Percentiles rank a stretch among this genome's conserved stretches.
phyloP scores from a whole-genome alignment of 2,888 invertebrate species.

The Limnephilus rhombicus region DNA sequence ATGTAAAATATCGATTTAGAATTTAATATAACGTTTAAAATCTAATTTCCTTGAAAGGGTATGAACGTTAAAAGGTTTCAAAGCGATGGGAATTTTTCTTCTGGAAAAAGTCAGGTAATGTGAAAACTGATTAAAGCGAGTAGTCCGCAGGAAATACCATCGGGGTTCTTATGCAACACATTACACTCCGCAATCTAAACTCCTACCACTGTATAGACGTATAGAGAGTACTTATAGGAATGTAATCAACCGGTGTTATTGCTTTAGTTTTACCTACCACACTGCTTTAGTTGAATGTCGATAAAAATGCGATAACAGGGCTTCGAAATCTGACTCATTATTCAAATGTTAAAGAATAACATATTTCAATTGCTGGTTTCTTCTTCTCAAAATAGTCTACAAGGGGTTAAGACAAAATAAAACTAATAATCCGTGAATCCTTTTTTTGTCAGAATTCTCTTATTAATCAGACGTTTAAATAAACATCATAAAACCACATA shows the following conservation, averaged over 20 bases:
- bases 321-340: too few species aligned
- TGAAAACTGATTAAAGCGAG: slow-evolving; percentile 6
- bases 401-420: too few species aligned
- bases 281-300: not conserved
- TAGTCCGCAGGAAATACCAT: slow-evolving; percentile 20
- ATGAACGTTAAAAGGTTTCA: not conserved
- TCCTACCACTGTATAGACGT: not conserved
- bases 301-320: too few species aligned
- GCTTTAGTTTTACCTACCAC: not conserved
- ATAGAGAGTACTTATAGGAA: not conserved
- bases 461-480: too few species aligned
- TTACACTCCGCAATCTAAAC: not conserved
- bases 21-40: not conserved
- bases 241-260: not conserved
- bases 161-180: slow-evolving; percentile 8
- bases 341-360: too few species aligned
- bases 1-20: too few species aligned
- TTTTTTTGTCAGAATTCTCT: too few species aligned
- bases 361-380: too few species aligned
- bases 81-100: not conserved
- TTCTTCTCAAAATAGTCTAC: too few species aligned
- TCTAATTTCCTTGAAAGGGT: not conserved
- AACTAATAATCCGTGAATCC: too few species aligned
- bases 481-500: too few species aligned
- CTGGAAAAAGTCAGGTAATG: not conserved